Evolutionary conservation across 2,113 vertebrate genomes (phyloP), one percentile per base, ranked within the genome.

Genomic region (Oxyruncus cristatus): DNA sequence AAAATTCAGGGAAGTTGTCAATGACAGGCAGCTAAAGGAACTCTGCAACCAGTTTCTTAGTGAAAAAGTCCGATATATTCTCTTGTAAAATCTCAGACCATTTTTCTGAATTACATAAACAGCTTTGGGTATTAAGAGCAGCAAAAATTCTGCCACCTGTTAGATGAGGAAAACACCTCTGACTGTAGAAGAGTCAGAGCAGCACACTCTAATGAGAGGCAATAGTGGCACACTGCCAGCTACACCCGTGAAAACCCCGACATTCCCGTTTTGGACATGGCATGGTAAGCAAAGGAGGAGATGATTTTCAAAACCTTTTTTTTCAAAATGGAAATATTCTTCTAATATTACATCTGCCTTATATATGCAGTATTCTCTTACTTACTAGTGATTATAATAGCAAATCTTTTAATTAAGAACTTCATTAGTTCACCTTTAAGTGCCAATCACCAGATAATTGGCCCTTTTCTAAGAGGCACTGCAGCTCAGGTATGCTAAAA

Each of bases 331-430:
- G 95, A 95, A 94, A 93, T 96, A 89, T 27, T 89, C 96, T 92
- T 96, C 90, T 78, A 73, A 91, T 27, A 1, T 88, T 95, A 89
- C 37, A 17, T 74, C 73, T 97, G 55, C 84, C 96, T 82, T 85
- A 96, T 49, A 96, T 92, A 91, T 73, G 89, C 63, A 77, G 61
- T 85, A 93, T 91, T 97, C 94, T 72, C 70, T 90, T 95, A 97
- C 76, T 79, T 44, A 91, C 39, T 90, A 71, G 85, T 71, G 73
- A 95, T 90, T 90, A 58, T 96, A 92, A 93, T 92, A 92, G 88
- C 96, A 94, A 96, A 95, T 93, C 88, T 96, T 97, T 96, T 97
- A 97, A 96, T 97, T 97, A 95, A 97, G 95, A 97, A 85, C 72
- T 82, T 96, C 94, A 74, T 91, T 89, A 88, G 68, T 95, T 97